Base-by-base conservation (phyloP, 2,113 vertebrate species). In the Pteruthius melanotis region DNA sequence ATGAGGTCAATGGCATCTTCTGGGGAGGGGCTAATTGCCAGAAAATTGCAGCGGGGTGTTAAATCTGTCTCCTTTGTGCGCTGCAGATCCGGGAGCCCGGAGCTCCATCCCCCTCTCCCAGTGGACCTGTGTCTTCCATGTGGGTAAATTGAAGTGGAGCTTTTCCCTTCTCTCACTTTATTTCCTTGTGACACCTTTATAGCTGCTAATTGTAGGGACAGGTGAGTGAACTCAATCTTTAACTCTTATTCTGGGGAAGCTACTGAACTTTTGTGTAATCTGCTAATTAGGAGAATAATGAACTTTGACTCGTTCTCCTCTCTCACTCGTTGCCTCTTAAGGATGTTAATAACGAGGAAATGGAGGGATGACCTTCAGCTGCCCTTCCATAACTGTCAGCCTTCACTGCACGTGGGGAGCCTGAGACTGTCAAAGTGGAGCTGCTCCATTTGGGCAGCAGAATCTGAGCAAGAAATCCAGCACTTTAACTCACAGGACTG, bases 171-270 rank as follows among this genome's bases (percentile, higher is more conserved):
- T 78, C 59, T 72, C 52, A 9, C 75, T 93, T 87, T 59, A 68
- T 75, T 89, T 63, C 53, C 57, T 56, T 22, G 33, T 69, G 75
- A 95, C 93, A 90, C 92, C 64, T 94, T 89, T 95, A 85, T 47
- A 92, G 89, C 83, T 87, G 93, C 79, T 96, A 95, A 96, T 87
- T 96, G 90, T 93, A 60, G 54, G 87, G 90, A 90, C 92, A 97
- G 92, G 94, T 95, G 95, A 94, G 57, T 44, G 94, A 97, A 97
- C 90, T 63, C 89, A 57, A 74, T 89, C 90, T 91, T 90, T 81
- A 91, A 87, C 95, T 95, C 77, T 93, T 89, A 19, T 69, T 87
- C 87, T 42, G 59, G 56, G 82, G 60, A 95, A 96, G 92, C 89
- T 52, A 31, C 54, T 80, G 87, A 95, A 85, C 79, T 95, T 94